Evolutionary conservation across 2,888 invertebrate species (phyloP).

Genomic region (Chymomyza fuscimana): DNA sequence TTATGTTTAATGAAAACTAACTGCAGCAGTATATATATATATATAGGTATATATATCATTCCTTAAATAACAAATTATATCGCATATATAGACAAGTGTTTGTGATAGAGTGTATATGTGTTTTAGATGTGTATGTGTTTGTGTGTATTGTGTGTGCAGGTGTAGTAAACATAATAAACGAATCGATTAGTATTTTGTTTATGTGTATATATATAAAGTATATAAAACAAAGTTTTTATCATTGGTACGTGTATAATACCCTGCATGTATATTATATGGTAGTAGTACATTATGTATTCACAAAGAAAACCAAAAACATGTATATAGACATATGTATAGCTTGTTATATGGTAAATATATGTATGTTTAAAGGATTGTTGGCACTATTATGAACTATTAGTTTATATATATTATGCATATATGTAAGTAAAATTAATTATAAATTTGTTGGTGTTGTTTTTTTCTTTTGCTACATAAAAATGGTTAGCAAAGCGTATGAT

Average conservation of each 20-base stretch:
- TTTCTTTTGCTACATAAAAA: neutral
- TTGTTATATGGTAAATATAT: conserved; percentile 21
- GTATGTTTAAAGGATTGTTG: neutral
- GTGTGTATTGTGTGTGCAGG: conserved; percentile 28
- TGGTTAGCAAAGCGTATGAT: neutral
- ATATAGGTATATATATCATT: neutral
- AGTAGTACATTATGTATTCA: neutral
- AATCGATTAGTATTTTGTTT: conserved; percentile 73
- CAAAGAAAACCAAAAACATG: conserved; percentile 6
- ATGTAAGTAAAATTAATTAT: conserved; percentile 16
- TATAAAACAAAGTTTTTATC: conserved; percentile 35
- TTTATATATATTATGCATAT: neutral
- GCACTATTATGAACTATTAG: neutral
- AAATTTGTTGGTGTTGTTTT: conserved; percentile 19
- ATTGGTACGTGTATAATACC: neutral
- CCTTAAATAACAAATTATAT: conserved; percentile 3
- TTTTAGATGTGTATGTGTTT: conserved; percentile 14
- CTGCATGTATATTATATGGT: conserved; percentile 1
- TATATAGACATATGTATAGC: conserved; percentile 1
- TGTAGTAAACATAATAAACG: conserved; percentile 66
- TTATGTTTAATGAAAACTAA: neutral
- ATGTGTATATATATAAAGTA: conserved; percentile 30
- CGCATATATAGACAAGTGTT: conserved; percentile 1
- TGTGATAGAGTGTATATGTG: conserved; percentile 11
- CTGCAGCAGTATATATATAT: neutral